Evolutionary conservation across 2,113 vertebrate species (phyloP).

Genomic region (Lepus americanus): DNA sequence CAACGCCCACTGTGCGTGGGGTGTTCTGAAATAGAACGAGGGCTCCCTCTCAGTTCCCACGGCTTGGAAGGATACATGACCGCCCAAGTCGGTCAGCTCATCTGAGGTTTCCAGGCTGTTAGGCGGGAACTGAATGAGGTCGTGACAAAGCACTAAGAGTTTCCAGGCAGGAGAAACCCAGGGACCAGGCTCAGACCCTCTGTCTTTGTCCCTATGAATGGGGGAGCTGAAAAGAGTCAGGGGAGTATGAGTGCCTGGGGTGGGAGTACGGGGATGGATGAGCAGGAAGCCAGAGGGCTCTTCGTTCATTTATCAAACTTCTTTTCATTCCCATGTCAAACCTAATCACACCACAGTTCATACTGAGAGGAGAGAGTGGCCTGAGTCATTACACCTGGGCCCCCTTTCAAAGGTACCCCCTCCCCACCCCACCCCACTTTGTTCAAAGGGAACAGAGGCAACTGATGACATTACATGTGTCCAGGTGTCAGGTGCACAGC

Average conservation of each 20-base stretch:
- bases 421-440: too few species aligned
- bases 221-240: neutral
- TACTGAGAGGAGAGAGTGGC: neutral
- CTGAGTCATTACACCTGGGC: neutral
- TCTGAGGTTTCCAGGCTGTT: too few species aligned
- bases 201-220: neutral
- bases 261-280: slow-evolving; percentile 72
- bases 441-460: neutral
- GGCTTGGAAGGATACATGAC: neutral
- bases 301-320: slow-evolving; percentile 80
- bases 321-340: slow-evolving; percentile 83
- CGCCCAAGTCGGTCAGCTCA: too few species aligned
- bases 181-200: neutral
- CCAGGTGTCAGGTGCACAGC: too few species aligned
- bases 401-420: neutral
- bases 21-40: neutral
- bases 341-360: slow-evolving; percentile 28
- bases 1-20: too few species aligned
- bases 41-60: neutral
- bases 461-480: too few species aligned
- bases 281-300: slow-evolving; percentile 76
- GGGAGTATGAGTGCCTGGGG: neutral
- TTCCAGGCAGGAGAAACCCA: neutral
- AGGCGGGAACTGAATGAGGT: neutral
- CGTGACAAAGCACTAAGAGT: neutral